These are phyloP conservation scores for Parnassius mnemosyne DNA, from an alignment of 2,888 invertebrate genomes.

Conservation along the genomic window DNA sequence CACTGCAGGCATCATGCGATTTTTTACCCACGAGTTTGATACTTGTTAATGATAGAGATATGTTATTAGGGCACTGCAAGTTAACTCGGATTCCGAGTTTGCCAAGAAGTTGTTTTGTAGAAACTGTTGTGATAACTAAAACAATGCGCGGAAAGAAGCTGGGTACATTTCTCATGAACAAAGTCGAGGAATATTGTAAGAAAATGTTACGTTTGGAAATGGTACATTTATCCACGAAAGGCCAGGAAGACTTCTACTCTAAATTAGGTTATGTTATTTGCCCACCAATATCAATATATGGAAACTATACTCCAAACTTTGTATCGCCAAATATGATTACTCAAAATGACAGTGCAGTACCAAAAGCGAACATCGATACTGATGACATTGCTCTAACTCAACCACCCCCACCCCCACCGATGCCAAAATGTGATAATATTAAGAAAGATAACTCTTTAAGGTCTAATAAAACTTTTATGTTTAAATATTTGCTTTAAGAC, in stretches of 20 bases:
- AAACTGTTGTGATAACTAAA: conserved; percentile 89
- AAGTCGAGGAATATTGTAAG: conserved; percentile 87
- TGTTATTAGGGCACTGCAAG: conserved; percentile 90
- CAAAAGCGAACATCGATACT: conserved; percentile 34
- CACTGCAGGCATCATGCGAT: conserved; percentile 86
- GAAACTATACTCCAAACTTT: conserved; percentile 51
- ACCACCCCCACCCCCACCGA: conserved; percentile 58
- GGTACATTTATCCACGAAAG: conserved; percentile 86
- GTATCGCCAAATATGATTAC: conserved; percentile 32
- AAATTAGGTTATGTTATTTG: conserved; percentile 87
- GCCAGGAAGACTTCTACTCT: conserved; percentile 87
- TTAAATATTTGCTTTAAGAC: conserved; percentile 46
- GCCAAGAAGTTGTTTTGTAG: conserved; percentile 87
- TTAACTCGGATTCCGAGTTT: conserved; percentile 86
- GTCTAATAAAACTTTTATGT: conserved; percentile 67
- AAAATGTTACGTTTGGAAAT: conserved; percentile 81
- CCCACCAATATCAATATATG: conserved; percentile 85
- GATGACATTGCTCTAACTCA: conserved; percentile 13
- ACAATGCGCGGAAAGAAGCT: conserved; percentile 86
- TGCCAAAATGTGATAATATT: conserved; percentile 48
- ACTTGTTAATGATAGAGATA: conserved; percentile 77
- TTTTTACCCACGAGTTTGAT: conserved; percentile 86
- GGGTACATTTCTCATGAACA: conserved; percentile 87
- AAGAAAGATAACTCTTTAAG: conserved; percentile 44
- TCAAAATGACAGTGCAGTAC: conserved; percentile 40